Evolutionary conservation across 1,140 invertebrate species (phyloP), one percentile per base, ranked within the genome.

Genomic region (Drosophila bocqueti): DNA sequence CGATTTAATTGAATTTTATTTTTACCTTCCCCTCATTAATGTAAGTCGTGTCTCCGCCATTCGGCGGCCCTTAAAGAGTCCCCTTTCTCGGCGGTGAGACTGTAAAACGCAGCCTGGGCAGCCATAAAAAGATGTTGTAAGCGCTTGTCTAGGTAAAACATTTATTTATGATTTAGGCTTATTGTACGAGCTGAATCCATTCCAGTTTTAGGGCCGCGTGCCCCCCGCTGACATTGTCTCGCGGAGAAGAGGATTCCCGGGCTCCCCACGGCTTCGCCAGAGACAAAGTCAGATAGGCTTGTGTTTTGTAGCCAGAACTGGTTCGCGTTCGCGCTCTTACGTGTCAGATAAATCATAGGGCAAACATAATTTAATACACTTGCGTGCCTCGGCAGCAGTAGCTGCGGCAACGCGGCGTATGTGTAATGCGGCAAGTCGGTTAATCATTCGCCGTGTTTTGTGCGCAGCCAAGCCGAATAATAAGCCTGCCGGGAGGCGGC

Each of bases 291-390:
- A 66, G 76, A 86, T 83, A 83, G 62, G 69, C 72, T 67, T 18
- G 50, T 11, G n/a, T 76, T 63, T 80, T 82, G 62, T 11, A 18
- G 24, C 40, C 57, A 34, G 38, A 18, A 21, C 29, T 34, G 47
- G 50, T 55, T 60, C 24, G 24, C 45, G 11, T n/a, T 5, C 4
- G 18, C n/a, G 11, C 10, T 68, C 49, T 38, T 67, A 61, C 62
- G 55, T 60, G 29, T 66, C 71, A 79, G 77, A 89, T 89, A 89
- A 89, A 89, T 89, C 84, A 89, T 81, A 68, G 65, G 46, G 66
- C 77, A 84, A 83, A 78, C 62, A 89, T 89, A 84, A 89, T 89
- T 84, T 90, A 81, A 89, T 71, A 79, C 83, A 80, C 64, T 59
- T 65, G 67, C 74, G 49, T 50, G 55, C 63, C 31, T 59, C 36